phyloP scores from a whole-genome alignment of 2,888 invertebrate genomes.

The Lymantria monacha region DNA sequence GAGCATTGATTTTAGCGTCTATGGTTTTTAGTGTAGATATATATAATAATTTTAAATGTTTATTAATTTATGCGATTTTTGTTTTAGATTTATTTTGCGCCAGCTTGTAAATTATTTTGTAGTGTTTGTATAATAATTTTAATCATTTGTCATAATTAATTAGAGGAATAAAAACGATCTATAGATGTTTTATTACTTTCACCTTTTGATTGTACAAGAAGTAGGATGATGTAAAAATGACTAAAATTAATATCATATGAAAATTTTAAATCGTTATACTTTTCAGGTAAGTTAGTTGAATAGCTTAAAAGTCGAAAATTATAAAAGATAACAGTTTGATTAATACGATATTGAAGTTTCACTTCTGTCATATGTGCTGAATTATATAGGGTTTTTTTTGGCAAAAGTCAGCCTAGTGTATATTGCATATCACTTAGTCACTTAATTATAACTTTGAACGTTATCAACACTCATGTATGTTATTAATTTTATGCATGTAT shows the following conservation, averaged over 20 bases:
- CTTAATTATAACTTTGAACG: constrained; percentile 50
- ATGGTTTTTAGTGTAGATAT: constrained; percentile 29
- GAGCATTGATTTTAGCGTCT: constrained; percentile 35
- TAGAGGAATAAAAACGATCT: constrained; percentile 4
- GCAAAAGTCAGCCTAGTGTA: constrained; percentile 71
- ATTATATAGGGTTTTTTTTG: not conserved
- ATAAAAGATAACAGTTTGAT: too few species aligned
- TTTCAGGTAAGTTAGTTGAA: too few species aligned
- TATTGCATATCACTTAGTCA: constrained; percentile 79
- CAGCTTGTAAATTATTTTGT: constrained; percentile 39
- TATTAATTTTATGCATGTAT: constrained; percentile 31
- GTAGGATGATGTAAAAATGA: too few species aligned
- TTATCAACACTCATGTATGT: constrained; percentile 42
- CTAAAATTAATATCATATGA: too few species aligned
- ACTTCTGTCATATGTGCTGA: too few species aligned
- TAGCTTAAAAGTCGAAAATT: too few species aligned
- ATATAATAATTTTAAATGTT: constrained; percentile 19
- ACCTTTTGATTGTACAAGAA: too few species aligned
- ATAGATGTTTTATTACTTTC: too few species aligned
- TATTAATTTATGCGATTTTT: constrained; percentile 8
- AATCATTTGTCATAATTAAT: constrained; percentile 23
- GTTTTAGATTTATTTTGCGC: constrained; percentile 22
- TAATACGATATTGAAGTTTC: too few species aligned
- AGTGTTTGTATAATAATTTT: constrained; percentile 21
- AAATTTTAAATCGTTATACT: too few species aligned